These are phyloP conservation scores for Aphelinus atriplicis DNA, from an alignment of 1,140 invertebrate genomes.

Conservation along the genomic window DNA sequence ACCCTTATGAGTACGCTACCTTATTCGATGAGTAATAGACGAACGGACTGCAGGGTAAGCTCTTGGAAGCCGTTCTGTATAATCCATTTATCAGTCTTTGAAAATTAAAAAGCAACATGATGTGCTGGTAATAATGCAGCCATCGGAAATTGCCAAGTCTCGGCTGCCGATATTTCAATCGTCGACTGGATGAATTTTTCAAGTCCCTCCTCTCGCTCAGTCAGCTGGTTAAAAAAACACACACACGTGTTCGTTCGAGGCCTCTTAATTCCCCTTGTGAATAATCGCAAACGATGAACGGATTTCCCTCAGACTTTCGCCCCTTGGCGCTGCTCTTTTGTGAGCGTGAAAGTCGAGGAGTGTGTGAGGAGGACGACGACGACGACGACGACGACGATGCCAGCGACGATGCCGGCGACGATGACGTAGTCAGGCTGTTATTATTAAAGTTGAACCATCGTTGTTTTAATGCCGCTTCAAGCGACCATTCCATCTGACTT, in stretches of 20 bases:
- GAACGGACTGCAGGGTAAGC: no score
- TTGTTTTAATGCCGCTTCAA: conserved; percentile 6
- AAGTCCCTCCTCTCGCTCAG: background rate
- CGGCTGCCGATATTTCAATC: background rate
- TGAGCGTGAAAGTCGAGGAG: background rate
- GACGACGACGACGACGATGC: background rate
- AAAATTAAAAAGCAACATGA: no score
- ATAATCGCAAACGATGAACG: conserved; percentile 28
- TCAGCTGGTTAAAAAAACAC: background rate
- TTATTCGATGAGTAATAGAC: no score
- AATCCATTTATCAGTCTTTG: no score
- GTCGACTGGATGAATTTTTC: conserved; percentile 6
- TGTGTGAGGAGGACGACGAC: background rate
- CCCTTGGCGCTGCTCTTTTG: conserved; percentile 23
- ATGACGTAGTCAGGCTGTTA: background rate
- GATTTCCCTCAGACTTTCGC: conserved; percentile 17
- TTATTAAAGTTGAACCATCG: conserved; percentile 23
- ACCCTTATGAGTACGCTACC: no score
- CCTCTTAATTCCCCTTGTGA: conserved; percentile 23
- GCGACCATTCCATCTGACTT: background rate
- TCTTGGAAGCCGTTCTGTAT: no score
- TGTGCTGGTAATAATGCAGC: no score
- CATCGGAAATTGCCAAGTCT: background rate
- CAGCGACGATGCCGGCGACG: no score
- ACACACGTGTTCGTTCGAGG: background rate